Evolutionary conservation across 2,888 invertebrate genomes (phyloP).

Genomic region (Venusia cambrica): DNA sequence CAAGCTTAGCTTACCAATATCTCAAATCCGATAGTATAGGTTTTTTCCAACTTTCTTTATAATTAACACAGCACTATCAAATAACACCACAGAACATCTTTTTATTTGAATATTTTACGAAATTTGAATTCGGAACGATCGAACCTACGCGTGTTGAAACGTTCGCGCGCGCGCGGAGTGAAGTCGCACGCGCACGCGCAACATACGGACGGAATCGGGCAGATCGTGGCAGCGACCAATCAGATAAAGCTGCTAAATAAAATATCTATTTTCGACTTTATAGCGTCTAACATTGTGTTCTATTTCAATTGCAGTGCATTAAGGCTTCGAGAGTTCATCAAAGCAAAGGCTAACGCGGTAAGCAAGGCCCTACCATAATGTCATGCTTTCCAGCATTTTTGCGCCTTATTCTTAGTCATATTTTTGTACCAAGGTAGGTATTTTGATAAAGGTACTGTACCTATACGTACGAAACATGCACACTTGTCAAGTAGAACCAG

Average conservation of each 20-base stretch:
- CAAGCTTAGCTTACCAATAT: too few species aligned
- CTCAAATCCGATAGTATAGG: too few species aligned
- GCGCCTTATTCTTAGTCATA: too few species aligned
- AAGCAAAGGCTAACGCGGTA: too few species aligned
- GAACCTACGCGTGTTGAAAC: conserved; percentile 45
- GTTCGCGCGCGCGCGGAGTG: conserved; percentile 71
- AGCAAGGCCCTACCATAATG: too few species aligned
- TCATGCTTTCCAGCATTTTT: too few species aligned
- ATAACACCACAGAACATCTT: conserved; percentile 34
- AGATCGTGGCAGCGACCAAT: conserved; percentile 32
- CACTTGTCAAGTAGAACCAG: too few species aligned
- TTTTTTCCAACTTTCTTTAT: too few species aligned
- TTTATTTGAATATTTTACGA: conserved; percentile 39
- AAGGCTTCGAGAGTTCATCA: too few species aligned
- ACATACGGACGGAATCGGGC: conserved; percentile 59
- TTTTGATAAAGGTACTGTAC: too few species aligned
- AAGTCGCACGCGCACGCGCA: conserved; percentile 57
- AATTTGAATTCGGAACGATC: conserved; percentile 42
- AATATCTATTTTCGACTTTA: conserved; percentile 14
- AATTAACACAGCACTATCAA: conserved; percentile 24
- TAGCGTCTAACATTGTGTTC: neutral
- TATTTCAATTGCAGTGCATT: conserved; percentile 1
- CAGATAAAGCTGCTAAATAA: conserved; percentile 9
- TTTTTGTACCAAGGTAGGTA: too few species aligned
- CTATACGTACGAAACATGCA: too few species aligned